A percentile compares a stretch with the other conserved stretches of the same genome.
Evolutionary conservation across 2,888 invertebrate genomes (phyloP).

Genomic region (Copidosoma aretas): DNA sequence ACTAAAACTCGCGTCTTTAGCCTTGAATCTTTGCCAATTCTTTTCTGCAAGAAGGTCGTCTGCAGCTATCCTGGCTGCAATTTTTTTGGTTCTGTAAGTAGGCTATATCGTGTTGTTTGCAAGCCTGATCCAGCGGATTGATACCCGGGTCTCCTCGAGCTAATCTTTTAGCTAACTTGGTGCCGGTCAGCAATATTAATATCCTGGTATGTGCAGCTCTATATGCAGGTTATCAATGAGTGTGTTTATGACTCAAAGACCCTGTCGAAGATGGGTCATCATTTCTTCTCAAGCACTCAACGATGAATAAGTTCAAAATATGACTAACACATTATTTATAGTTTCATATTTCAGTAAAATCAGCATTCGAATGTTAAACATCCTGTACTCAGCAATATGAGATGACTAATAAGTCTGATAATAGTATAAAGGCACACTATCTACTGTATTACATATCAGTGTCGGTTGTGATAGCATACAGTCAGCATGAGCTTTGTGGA

Average conservation of each 20-base stretch:
- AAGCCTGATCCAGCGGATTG: constrained; percentile 47
- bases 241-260: neutral
- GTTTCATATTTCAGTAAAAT: too few species aligned
- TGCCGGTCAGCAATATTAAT: constrained; percentile 51
- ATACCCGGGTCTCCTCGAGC: constrained; percentile 45
- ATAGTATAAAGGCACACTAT: too few species aligned
- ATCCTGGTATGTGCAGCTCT: constrained; percentile 43
- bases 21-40: constrained; percentile 44
- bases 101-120: constrained; percentile 44
- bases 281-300: too few species aligned
- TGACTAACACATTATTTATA: too few species aligned
- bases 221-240: constrained; percentile 36
- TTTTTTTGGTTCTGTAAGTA: constrained; percentile 40
- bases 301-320: too few species aligned
- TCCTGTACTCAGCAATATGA: too few species aligned
- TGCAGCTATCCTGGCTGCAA: constrained; percentile 48
- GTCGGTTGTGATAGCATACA: too few species aligned
- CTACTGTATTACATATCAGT: too few species aligned
- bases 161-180: constrained; percentile 47
- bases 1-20: neutral
- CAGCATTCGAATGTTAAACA: too few species aligned
- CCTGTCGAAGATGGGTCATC: neutral
- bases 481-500: too few species aligned
- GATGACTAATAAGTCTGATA: too few species aligned
- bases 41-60: constrained; percentile 49